Evolutionary conservation across 2,888 invertebrate species (phyloP), one percentile per base, ranked within the genome.

Genomic region (Amphimallon solstitiale): DNA sequence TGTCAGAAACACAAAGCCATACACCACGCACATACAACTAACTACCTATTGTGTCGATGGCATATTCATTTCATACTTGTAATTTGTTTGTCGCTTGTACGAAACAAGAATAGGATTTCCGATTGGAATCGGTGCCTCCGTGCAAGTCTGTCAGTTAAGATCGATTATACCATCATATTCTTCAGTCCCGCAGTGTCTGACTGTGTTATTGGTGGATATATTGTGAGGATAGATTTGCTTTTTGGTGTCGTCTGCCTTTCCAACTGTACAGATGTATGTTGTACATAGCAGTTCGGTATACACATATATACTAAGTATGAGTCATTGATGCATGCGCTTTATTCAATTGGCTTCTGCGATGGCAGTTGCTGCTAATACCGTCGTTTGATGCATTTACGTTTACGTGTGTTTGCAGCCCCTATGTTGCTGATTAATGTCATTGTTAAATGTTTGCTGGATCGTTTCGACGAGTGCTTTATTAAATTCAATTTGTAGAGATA

Each of bases 61-160:
- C 76, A 72, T 73, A 73, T 75, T 76, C 75, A 74, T 77, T 76
- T 75, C 73, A 72, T 72, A 73, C 74, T 72, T 73, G 76, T 78
- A 78, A 79, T 78, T 78, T 77, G 78, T 78, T 77, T 77, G 67
- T 71, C 67, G 69, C 66, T 59, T 54, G 46, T 49, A 46, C 46
- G 63, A 21, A 56, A 63, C 60, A 66, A 66, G 63, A 66, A 63
- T 65, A 15, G 69, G 66, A 67, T 34, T 59, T 59, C 34, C 56
- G 34, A 59, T 59, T 59, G 56, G 56, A 17, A 59, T 59, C 43
- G 56, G 56, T 38, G 48, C 69, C 65, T 70, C 67, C 70, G 65
- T 67, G 65, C 67, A 66, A 52, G 70, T 67, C 67, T 78, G 76
- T 76, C 76, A 76, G 76, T 68, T 70, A 74, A 77, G 78, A 78